A percentile compares a stretch with the other conserved stretches of the same genome.
Evolutionary conservation across 1,140 invertebrate species (phyloP).

Genomic region (Macrobrachium nipponense): DNA sequence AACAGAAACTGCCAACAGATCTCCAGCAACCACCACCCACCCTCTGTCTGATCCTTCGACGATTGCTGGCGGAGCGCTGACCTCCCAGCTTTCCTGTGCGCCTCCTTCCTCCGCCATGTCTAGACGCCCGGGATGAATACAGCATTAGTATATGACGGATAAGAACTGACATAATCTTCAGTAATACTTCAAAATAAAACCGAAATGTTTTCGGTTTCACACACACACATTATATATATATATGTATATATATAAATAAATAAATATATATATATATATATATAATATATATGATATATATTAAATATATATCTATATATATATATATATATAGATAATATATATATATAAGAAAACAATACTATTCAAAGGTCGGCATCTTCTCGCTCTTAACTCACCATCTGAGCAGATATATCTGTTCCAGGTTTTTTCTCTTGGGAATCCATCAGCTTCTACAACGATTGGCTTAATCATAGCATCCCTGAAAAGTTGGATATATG

Average conservation of each 20-base stretch:
- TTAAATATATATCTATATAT: no score
- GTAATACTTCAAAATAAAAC: background rate
- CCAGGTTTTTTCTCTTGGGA: constrained; percentile 40
- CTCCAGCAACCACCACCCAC: constrained; percentile 73
- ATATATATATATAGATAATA: no score
- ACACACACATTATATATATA: no score
- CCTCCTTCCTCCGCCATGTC: background rate
- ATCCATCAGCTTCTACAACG: constrained; percentile 32
- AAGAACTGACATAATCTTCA: background rate
- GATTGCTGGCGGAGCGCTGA: background rate
- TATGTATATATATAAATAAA: no score
- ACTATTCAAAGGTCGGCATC: no score
- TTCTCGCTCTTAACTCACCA: background rate
- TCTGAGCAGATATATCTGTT: constrained; percentile 32
- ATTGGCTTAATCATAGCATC: constrained; percentile 37
- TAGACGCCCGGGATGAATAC: background rate
- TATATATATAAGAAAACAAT: no score
- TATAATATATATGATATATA: no score
- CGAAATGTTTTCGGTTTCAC: background rate
- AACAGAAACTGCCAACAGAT: constrained; percentile 67
- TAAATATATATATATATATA: no score
- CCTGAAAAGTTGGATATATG: background rate
- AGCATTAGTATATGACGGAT: background rate
- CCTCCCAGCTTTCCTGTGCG: background rate
- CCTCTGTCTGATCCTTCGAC: constrained; percentile 68